These are phyloP conservation scores for Empis livida DNA, from an alignment of 2,888 invertebrate genomes.

Conservation along the genomic window DNA sequence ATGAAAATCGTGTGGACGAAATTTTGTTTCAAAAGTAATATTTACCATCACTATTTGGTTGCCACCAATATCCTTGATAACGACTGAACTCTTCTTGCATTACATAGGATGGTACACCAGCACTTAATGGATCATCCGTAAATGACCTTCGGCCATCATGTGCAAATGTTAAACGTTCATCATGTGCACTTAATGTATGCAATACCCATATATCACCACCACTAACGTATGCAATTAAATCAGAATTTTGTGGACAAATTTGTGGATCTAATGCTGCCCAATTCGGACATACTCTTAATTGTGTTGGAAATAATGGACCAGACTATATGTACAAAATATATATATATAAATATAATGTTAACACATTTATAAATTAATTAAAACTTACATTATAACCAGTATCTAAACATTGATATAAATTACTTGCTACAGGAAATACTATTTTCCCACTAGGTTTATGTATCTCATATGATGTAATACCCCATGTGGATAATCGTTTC, in stretches of 20 bases:
- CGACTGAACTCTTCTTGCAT: slow-evolving; percentile 97
- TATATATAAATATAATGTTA: not conserved
- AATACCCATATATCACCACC: slow-evolving; percentile 87
- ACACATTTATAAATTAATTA: not conserved
- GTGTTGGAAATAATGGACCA: slow-evolving; percentile 53
- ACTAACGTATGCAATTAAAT: slow-evolving; percentile 80
- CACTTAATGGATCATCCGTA: slow-evolving; percentile 72
- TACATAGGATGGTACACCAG: slow-evolving; percentile 95
- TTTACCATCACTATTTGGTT: slow-evolving; percentile 56
- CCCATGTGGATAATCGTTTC: slow-evolving; percentile 82
- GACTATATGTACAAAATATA: slow-evolving; percentile 15
- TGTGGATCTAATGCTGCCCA: slow-evolving; percentile 68
- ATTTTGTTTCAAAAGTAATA: not conserved
- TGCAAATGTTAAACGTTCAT: slow-evolving; percentile 56
- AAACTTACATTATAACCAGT: slow-evolving; percentile 48
- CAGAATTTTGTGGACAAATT: slow-evolving; percentile 43
- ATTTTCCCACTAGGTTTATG: slow-evolving; percentile 70
- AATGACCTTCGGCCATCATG: slow-evolving; percentile 54
- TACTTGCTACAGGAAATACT: slow-evolving; percentile 81
- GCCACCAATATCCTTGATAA: slow-evolving; percentile 98
- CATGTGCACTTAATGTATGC: slow-evolving; percentile 44
- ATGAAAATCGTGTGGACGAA: no score
- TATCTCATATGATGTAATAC: slow-evolving; percentile 87
- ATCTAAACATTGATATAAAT: slow-evolving; percentile 74
- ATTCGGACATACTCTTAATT: slow-evolving; percentile 45